phyloP scores from a whole-genome alignment of 2,797 vertebrate genomes.

The Danio kyathit region DNA sequence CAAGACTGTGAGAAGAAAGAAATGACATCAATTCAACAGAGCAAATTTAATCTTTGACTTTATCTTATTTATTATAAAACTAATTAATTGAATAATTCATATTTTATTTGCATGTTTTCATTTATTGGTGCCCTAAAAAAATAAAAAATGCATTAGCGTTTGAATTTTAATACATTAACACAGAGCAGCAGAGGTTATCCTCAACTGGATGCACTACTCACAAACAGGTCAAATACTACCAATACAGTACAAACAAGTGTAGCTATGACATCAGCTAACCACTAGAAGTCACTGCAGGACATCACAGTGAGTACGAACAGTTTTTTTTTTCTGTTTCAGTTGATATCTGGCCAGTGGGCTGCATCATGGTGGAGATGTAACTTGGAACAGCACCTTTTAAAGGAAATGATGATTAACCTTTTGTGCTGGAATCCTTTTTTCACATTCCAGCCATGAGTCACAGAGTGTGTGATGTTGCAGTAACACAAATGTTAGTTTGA shows the following conservation, averaged over 20 bases:
- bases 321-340: slow-evolving; percentile 75
- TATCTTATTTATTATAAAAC: background rate
- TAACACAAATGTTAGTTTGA: no score
- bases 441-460: no score
- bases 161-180: slow-evolving; percentile 57
- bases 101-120: background rate
- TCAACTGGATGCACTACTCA: slow-evolving; percentile 98
- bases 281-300: background rate
- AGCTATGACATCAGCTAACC: background rate
- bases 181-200: slow-evolving; percentile 95
- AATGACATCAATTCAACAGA: slow-evolving; percentile 84
- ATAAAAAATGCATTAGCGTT: background rate
- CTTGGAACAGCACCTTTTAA: slow-evolving; percentile 93
- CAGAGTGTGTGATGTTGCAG: no score
- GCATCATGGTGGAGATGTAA: slow-evolving; percentile 99
- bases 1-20: slow-evolving; percentile 89
- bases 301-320: background rate
- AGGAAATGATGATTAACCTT: slow-evolving; percentile 81
- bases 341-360: slow-evolving; percentile 98
- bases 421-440: no score
- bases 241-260: background rate
- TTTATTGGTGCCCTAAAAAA: background rate
- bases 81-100: background rate
- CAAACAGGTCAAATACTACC: slow-evolving; percentile 86
- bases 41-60: background rate